These are phyloP conservation scores for Solenopsis fugax DNA, from an alignment of 1,140 invertebrate species.

Conservation along the genomic window DNA sequence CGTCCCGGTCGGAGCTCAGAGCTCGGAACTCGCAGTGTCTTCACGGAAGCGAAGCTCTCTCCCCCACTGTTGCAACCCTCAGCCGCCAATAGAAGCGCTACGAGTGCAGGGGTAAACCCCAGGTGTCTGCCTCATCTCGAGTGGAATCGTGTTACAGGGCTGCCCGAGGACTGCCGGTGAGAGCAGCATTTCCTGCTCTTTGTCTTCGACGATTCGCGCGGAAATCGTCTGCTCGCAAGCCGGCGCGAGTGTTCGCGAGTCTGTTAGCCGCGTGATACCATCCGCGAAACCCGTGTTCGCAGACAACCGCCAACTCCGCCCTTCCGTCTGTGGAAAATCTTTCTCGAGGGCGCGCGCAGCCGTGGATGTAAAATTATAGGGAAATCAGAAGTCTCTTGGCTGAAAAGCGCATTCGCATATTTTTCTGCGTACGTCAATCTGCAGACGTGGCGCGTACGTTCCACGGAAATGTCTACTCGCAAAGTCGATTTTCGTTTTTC, in stretches of 20 bases:
- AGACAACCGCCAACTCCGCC: background rate
- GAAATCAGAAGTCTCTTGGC: background rate
- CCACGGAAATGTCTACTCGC: background rate
- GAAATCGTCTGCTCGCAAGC: constrained; percentile 58
- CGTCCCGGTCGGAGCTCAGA: constrained; percentile 44
- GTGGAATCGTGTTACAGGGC: constrained; percentile 68
- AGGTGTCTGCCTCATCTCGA: constrained; percentile 42
- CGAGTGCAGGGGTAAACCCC: constrained; percentile 63
- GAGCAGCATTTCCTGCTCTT: constrained; percentile 75
- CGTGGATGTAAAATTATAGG: constrained; percentile 3
- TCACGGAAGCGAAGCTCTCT: constrained; percentile 38
- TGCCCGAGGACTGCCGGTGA: constrained; percentile 56
- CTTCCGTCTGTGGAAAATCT: background rate
- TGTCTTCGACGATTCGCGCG: constrained; percentile 70
- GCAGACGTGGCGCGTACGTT: background rate
- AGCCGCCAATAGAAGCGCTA: constrained; percentile 62
- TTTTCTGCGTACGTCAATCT: background rate
- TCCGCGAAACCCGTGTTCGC: constrained; percentile 20
- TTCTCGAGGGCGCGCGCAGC: background rate
- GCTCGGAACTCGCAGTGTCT: constrained; percentile 51
- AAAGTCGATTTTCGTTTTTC: background rate
- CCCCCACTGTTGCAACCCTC: background rate
- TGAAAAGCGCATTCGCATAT: constrained; percentile 17
- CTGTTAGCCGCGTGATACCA: constrained; percentile 18
- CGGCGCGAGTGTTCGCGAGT: constrained; percentile 15